phyloP scores from a whole-genome alignment of 2,113 vertebrate species.

The Micronycteris hirsuta region DNA sequence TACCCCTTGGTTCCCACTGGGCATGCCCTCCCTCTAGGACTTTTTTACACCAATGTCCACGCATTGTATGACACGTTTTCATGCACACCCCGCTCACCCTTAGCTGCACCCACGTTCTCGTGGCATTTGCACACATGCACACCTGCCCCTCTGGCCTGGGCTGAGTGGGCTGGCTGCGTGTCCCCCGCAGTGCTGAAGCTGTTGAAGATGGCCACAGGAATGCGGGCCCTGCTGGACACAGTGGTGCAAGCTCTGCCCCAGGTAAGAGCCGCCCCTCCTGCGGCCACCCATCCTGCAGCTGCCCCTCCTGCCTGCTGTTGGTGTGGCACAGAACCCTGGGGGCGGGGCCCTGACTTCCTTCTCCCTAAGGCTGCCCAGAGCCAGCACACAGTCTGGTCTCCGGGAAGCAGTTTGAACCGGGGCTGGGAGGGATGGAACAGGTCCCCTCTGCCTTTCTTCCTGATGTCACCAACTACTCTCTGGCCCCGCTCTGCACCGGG shows the following conservation, averaged over 20 bases:
- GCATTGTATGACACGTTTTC: fast-evolving
- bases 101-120: no score
- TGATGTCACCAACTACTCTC: background rate
- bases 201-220: conserved; percentile 92
- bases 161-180: conserved; percentile 44
- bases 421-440: background rate
- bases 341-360: background rate
- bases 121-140: fast-evolving
- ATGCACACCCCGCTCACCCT: background rate
- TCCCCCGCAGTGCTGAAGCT: conserved; percentile 87
- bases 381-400: no score
- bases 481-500: fast-evolving
- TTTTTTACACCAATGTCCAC: fast-evolving
- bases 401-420: background rate
- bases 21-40: fast-evolving
- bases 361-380: background rate
- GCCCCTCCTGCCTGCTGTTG: no score
- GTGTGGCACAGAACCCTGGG: background rate
- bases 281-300: no score
- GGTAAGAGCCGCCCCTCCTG: conserved; percentile 81
- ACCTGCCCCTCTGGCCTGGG: fast-evolving
- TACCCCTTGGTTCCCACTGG: fast-evolving
- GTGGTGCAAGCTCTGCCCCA: conserved; percentile 92
- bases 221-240: conserved; percentile 90
- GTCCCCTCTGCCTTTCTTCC: background rate